A percentile compares a stretch with the other conserved stretches of the same genome.
Conservation (phyloP, 1,140 invertebrate species). For the Uloborus diversus region DNA sequence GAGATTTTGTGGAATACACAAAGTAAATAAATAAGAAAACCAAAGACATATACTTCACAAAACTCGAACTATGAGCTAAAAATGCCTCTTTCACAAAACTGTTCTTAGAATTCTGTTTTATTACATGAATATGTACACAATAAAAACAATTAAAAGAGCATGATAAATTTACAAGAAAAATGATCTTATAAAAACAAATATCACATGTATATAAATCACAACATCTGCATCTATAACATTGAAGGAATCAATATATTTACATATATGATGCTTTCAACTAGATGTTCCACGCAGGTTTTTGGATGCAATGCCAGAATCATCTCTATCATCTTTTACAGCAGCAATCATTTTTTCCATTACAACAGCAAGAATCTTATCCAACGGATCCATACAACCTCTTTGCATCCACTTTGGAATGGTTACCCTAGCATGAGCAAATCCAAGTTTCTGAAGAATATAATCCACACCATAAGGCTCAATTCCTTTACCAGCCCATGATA, state of each 20-base stretch:
- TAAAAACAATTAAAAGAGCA: too few relatives aligned
- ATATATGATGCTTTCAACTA: too few relatives aligned
- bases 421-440: constrained; percentile 94
- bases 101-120: too few relatives aligned
- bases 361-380: constrained; percentile 80
- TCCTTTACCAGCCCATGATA: constrained; percentile 95
- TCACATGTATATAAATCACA: background rate
- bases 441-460: constrained; percentile 95
- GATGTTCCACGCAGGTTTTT: too few relatives aligned
- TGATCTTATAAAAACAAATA: too few relatives aligned
- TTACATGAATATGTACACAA: too few relatives aligned
- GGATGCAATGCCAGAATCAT: constrained; percentile 3
- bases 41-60: background rate
- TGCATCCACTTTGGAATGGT: constrained; percentile 99
- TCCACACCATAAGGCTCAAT: constrained; percentile 98
- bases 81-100: too few relatives aligned
- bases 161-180: too few relatives aligned
- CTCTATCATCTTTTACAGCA: constrained; percentile 59
- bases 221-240: too few relatives aligned
- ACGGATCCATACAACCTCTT: constrained; percentile 94
- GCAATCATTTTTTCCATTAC: constrained; percentile 66
- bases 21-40: too few relatives aligned
- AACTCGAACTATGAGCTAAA: background rate
- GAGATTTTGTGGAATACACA: too few relatives aligned
- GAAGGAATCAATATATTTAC: too few relatives aligned